Conservation (phyloP, 2,113 vertebrate genomes). For the Platycercus adscitus region DNA sequence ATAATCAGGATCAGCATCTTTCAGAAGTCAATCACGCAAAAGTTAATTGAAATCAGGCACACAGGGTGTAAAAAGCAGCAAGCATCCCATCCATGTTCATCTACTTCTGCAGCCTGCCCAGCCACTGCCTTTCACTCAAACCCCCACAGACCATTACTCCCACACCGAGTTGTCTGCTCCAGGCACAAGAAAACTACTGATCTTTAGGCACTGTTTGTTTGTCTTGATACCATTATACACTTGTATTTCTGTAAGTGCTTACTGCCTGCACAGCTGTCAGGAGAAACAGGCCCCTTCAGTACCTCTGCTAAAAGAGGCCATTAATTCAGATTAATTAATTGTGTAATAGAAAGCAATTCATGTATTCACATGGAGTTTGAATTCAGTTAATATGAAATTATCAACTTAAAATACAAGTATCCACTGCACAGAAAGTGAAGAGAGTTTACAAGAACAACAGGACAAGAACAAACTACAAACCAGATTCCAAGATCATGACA, state of each 20-base stretch:
- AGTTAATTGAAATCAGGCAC: neutral
- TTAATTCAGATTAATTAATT: neutral
- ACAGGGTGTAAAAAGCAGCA: neutral
- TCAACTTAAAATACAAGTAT: neutral
- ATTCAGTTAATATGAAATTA: neutral
- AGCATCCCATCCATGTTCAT: neutral
- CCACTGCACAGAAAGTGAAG: neutral
- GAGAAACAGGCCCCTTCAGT: conserved; percentile 9
- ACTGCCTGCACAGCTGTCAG: neutral
- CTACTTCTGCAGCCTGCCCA: neutral
- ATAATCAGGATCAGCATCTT: neutral
- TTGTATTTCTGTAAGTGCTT: neutral
- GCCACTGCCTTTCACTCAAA: neutral
- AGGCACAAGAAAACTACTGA: neutral
- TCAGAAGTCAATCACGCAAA: neutral
- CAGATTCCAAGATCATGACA: neutral
- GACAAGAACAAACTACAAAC: neutral
- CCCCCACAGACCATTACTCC: neutral
- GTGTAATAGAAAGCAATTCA: conserved; percentile 12
- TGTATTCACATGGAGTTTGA: neutral
- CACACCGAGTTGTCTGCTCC: neutral
- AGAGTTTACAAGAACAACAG: neutral
- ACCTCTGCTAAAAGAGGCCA: neutral
- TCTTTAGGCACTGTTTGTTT: neutral
- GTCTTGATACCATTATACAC: neutral